A percentile compares a stretch with the other conserved stretches of the same genome.
Evolutionary conservation across 2,888 invertebrate genomes (phyloP).

Genomic region (Dasysyrphus tricinctus): DNA sequence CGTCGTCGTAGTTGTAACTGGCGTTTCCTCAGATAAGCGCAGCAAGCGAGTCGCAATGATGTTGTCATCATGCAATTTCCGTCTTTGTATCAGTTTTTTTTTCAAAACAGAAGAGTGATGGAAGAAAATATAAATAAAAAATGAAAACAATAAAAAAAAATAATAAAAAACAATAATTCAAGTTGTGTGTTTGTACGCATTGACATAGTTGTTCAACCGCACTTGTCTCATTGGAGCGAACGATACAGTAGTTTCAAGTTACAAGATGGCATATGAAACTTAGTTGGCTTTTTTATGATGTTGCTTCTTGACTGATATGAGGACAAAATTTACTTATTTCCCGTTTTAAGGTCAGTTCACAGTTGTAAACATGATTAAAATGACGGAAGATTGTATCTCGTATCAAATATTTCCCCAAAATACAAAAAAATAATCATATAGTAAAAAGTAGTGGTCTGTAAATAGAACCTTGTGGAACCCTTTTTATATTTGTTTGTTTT

Average conservation of each 20-base stretch:
- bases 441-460: slow-evolving; percentile 15
- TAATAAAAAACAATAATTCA: slow-evolving; percentile 16
- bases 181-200: slow-evolving; percentile 52
- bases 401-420: neutral
- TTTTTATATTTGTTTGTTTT: too few species aligned
- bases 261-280: neutral
- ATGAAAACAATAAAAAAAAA: slow-evolving; percentile 32
- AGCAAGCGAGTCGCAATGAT: slow-evolving; percentile 25
- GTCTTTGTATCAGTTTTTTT: slow-evolving; percentile 49
- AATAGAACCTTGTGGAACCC: slow-evolving; percentile 20
- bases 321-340: slow-evolving; percentile 11
- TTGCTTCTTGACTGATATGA: neutral
- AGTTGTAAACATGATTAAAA: neutral
- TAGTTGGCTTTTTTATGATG: neutral
- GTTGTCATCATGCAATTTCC: slow-evolving; percentile 68
- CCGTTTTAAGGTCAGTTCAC: slow-evolving; percentile 19
- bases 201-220: slow-evolving; percentile 61
- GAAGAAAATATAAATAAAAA: slow-evolving; percentile 20
- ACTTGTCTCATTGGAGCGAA: slow-evolving; percentile 16
- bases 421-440: neutral
- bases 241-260: slow-evolving; percentile 4
- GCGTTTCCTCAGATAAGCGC: slow-evolving; percentile 58
- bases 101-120: slow-evolving; percentile 2
- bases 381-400: neutral
- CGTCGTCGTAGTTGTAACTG: slow-evolving; percentile 15